phyloP scores from a whole-genome alignment of 2,797 vertebrate genomes.

The Anabas testudineus region DNA sequence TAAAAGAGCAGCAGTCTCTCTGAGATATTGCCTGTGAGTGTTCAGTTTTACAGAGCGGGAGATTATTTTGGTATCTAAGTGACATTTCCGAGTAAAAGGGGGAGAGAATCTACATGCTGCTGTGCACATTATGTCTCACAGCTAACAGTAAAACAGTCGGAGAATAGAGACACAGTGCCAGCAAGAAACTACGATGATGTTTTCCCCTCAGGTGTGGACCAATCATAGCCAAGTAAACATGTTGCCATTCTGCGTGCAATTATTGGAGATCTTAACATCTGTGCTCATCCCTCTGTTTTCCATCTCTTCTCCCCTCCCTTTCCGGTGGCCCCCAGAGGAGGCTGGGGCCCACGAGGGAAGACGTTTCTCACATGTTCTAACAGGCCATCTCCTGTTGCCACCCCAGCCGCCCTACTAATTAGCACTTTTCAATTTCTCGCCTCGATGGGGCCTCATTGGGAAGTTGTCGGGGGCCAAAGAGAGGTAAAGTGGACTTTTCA shows the following conservation, averaged over 20 bases:
- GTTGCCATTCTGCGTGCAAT: slow-evolving; percentile 58
- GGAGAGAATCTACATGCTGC: not conserved
- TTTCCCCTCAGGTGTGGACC: slow-evolving; percentile 61
- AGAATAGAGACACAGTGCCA: slow-evolving; percentile 21
- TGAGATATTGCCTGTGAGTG: slow-evolving; percentile 12
- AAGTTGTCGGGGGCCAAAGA: slow-evolving; percentile 25
- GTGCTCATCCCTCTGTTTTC: slow-evolving; percentile 70
- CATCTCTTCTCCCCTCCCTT: slow-evolving; percentile 41
- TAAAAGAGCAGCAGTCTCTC: slow-evolving; percentile 27
- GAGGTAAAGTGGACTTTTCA: slow-evolving; percentile 20
- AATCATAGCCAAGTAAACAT: slow-evolving; percentile 80
- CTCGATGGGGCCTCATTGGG: slow-evolving; percentile 39
- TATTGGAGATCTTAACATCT: slow-evolving; percentile 58
- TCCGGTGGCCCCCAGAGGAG: slow-evolving; percentile 44
- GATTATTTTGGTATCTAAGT: not conserved
- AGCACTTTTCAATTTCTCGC: slow-evolving; percentile 66
- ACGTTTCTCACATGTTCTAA: slow-evolving; percentile 65
- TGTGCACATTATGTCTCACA: slow-evolving; percentile 1
- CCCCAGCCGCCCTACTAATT: slow-evolving; percentile 64
- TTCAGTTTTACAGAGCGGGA: slow-evolving; percentile 9
- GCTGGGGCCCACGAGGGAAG: slow-evolving; percentile 54
- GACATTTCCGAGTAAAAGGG: slow-evolving; percentile 4
- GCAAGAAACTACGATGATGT: slow-evolving; percentile 43
- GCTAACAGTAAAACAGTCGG: slow-evolving; percentile 3
- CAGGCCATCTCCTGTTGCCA: slow-evolving; percentile 61